Base-by-base conservation (phyloP, 1,140 invertebrate genomes). In the Aphis gossypii region DNA sequence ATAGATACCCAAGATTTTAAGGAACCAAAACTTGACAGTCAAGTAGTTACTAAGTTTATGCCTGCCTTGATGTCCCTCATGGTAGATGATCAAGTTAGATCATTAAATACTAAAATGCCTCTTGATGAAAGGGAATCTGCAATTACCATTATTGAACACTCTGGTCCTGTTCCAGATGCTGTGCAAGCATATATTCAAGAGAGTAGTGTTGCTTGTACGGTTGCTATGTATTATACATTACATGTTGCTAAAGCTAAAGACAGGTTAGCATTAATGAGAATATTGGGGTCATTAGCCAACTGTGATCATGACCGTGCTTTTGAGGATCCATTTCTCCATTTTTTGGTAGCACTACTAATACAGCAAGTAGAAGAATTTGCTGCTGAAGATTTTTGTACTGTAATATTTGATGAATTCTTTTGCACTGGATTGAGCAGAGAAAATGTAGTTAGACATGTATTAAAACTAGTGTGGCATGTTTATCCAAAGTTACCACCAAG, bases 331-430 rank as follows among this genome's bases (percentile, higher is more conserved):
- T 99, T 99, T 95, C 95, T 99, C 83, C 99, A 99, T 96, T 98
- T 98, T 46, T 95, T 99, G 93, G 98, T 97, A 95, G 95, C 98
- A 3, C 95, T 98, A 76, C 96, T 99, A 1, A 97, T 99, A 94
- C 97, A 98, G 89, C 97, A 99, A 96, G 96, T 97, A 5, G 99
- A 99, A 94, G 98, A 99, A 95, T 99, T 99, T 95, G 96, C 97
- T 94, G 97, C 97, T 11, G 98, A 99, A 96, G 98, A 99, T 94
- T 99, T 99, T 95, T 99, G 98, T 95, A 98, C 98, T 2, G 98
- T 98, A 1, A 97, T 99, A 35, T 99, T 99, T 96, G 98, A 99
- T 96, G 98, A 99, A 95, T 99, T 99, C 95, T 98, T 99, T 94
- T 98, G 98, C 95, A 97, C 98, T 86, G 98, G 98, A 0, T 96